Evolutionary conservation across 1,140 invertebrate species (phyloP).

Genomic region (Dufourea novaeangliae): DNA sequence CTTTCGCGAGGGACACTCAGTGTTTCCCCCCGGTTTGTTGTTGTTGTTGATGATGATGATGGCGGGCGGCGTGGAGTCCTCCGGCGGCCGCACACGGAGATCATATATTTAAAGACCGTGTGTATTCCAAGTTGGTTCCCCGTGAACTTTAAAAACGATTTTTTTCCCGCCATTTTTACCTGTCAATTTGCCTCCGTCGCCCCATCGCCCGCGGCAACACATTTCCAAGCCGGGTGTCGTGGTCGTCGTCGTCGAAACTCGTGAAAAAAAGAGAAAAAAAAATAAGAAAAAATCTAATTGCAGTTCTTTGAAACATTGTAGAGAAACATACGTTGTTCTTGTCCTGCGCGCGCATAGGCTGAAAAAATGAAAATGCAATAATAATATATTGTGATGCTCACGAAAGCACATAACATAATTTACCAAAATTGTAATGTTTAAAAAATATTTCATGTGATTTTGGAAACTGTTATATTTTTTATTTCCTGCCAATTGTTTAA

Average conservation of each 20-base stretch:
- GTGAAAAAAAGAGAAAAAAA: no score
- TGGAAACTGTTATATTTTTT: conserved; percentile 82
- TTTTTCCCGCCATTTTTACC: conserved; percentile 68
- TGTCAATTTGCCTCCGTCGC: conserved; percentile 71
- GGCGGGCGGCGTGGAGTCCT: neutral
- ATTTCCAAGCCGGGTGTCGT: conserved; percentile 69
- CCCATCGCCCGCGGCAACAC: conserved; percentile 72
- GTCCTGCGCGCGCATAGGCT: conserved; percentile 78
- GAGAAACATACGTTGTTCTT: conserved; percentile 75
- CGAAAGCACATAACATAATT: conserved; percentile 80
- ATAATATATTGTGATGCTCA: conserved; percentile 81
- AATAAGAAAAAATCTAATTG: conserved; percentile 68
- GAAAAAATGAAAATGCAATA: conserved; percentile 79
- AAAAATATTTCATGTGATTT: conserved; percentile 81
- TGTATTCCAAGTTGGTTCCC: no score
- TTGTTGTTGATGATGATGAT: conserved; percentile 54
- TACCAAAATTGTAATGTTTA: conserved; percentile 79
- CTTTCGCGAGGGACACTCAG: neutral
- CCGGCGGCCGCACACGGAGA: neutral
- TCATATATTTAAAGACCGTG: neutral
- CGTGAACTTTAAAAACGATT: conserved; percentile 59
- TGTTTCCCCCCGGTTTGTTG: no score
- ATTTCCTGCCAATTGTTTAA: conserved; percentile 81
- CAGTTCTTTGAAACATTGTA: conserved; percentile 74
- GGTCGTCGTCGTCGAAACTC: no score